phyloP scores from a whole-genome alignment of 2,888 invertebrate genomes.

The Iselma pallidipennis region DNA sequence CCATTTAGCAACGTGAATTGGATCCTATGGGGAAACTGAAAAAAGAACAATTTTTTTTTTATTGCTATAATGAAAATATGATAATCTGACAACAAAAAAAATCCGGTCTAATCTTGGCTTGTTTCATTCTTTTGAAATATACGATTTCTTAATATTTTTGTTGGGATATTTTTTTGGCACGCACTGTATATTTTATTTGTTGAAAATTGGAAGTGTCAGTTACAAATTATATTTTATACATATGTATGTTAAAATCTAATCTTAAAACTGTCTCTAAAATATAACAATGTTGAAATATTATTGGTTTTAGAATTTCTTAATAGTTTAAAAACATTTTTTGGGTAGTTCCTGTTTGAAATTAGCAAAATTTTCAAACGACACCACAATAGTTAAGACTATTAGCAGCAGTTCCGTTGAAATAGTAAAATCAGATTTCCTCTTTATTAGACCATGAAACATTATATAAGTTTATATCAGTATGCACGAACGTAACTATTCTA shows the following conservation, averaged over 20 bases:
- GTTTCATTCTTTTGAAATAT: neutral
- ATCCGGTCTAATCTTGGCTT: neutral
- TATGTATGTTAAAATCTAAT: neutral
- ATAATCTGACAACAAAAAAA: neutral
- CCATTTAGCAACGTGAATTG: too few relatives aligned
- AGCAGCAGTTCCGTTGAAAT: slow-evolving; percentile 14
- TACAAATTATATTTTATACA: neutral
- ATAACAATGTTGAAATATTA: neutral
- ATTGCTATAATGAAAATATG: neutral
- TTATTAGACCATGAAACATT: slow-evolving; percentile 27
- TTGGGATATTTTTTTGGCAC: neutral
- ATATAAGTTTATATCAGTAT: slow-evolving; percentile 28
- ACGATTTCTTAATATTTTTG: neutral
- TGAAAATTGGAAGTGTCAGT: neutral
- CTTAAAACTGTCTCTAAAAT: neutral
- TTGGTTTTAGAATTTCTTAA: neutral
- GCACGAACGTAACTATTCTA: slow-evolving; percentile 28
- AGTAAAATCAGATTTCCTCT: slow-evolving; percentile 23
- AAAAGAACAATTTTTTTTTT: neutral
- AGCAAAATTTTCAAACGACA: neutral
- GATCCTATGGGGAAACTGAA: too few relatives aligned
- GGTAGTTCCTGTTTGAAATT: neutral
- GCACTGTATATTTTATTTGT: neutral
- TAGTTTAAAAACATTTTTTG: neutral
- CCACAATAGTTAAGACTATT: neutral